phyloP scores from a whole-genome alignment of 2,113 vertebrate species.

The Microcebus ravelobensis region DNA sequence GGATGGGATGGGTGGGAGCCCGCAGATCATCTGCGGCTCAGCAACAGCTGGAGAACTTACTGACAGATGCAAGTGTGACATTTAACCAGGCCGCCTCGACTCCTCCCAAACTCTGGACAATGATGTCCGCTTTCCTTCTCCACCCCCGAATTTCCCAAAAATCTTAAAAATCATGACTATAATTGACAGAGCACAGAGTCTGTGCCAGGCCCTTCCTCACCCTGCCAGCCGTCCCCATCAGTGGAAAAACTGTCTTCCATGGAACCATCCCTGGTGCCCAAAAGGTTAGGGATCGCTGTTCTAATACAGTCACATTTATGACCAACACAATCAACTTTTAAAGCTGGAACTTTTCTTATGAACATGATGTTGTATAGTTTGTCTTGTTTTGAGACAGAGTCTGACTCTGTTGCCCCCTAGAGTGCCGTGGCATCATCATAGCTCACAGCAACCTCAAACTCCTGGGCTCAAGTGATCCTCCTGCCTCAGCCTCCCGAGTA shows the following conservation, averaged over 20 bases:
- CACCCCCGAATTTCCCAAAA: not conserved
- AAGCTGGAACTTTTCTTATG: not conserved
- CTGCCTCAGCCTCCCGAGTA: no score
- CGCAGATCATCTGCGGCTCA: not conserved
- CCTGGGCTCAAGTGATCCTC: no score
- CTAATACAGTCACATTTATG: not conserved
- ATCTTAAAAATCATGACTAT: not conserved
- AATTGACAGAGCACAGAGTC: not conserved
- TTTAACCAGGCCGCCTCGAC: not conserved
- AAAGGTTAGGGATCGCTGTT: not conserved
- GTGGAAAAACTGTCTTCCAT: no score
- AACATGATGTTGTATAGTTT: not conserved
- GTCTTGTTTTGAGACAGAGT: not conserved
- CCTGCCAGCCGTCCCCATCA: no score
- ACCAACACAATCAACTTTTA: not conserved
- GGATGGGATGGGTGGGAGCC: constrained; percentile 7
- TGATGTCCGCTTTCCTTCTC: not conserved
- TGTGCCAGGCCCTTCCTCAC: not conserved
- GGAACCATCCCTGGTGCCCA: no score
- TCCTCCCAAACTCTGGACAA: not conserved
- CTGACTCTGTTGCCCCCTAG: no score
- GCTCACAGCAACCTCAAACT: no score
- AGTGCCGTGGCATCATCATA: no score
- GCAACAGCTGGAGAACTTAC: not conserved
- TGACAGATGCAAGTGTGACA: not conserved